Base-by-base conservation (phyloP, 2,888 invertebrate genomes). In the Leptopilina syphax region DNA sequence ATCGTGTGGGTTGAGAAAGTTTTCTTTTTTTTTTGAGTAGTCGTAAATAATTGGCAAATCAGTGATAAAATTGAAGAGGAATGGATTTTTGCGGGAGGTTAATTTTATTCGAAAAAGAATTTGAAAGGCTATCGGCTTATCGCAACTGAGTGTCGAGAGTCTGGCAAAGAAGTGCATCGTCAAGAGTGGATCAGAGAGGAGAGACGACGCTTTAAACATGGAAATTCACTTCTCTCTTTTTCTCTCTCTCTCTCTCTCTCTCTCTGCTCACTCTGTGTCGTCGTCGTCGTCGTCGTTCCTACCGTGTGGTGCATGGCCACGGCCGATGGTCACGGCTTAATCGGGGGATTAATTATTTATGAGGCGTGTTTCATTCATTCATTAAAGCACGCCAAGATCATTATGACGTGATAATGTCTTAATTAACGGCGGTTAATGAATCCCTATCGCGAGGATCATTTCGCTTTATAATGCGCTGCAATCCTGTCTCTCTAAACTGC, bases 391-490 rank as follows among this genome's bases (percentile, higher is more conserved):
- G 85, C 82, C 86, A 87, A 90, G 92, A 91, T 92, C 90, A 91
- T 92, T 92, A 92, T 92, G 89, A 92, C 89, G 91, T 88, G 91
- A 92, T 92, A 92, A 92, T 92, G 91, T 91, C 91, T 91, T 92
- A 91, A 92, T 92, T 92, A 92, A 92, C 90, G 87, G 85, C 85
- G 88, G 88, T 91, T 91, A 92, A 92, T 89, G 92, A 91, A 91
- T 90, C 89, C 87, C 89, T 91, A 91, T 90, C 90, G 87, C 85
- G 83, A 79, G 85, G 86, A 89, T 88, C 87, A 85, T 88, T 88
- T 87, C 79, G 87, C 87, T 87, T 88, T 86, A 88, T 88, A 89
- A 90, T 90, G 87, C 86, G 85, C 85, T 84, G 81, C 81, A 63
- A 79, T 82, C 81, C 83, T 78, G 79, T 83, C 86, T 83, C 86